These are phyloP conservation scores for Chionoecetes opilio DNA, from an alignment of 1,140 invertebrate genomes.

Conservation along the genomic window DNA sequence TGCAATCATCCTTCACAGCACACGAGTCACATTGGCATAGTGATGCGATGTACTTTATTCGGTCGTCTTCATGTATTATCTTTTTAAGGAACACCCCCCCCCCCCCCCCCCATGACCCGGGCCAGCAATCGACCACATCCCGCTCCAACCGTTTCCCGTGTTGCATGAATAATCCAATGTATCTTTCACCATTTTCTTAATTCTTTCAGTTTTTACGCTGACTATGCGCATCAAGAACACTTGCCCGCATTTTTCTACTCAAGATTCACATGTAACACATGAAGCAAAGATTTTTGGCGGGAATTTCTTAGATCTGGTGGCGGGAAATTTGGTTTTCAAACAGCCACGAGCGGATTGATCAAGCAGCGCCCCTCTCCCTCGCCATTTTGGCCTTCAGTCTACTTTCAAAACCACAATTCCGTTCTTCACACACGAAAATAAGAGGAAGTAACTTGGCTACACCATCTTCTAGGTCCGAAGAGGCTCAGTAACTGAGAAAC, in stretches of 20 bases:
- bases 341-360: constrained; percentile 71
- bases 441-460: constrained; percentile 6
- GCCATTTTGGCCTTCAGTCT: constrained; percentile 71
- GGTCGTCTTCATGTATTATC: background rate
- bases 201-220: background rate
- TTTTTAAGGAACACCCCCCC: background rate
- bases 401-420: constrained; percentile 68
- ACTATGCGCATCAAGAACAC: background rate
- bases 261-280: background rate
- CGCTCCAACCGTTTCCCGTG: constrained; percentile 13
- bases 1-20: background rate
- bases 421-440: constrained; percentile 50
- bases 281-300: constrained; percentile 71
- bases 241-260: background rate
- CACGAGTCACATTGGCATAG: too few species aligned
- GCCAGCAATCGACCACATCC: constrained; percentile 3
- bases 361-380: constrained; percentile 51
- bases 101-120: background rate
- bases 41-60: background rate
- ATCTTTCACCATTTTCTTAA: background rate
- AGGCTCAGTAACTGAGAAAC: background rate
- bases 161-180: constrained; percentile 38
- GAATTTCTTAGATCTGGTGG: constrained; percentile 58
- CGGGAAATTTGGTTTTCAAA: constrained; percentile 78
- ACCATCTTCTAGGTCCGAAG: constrained; percentile 50